phyloP scores from a whole-genome alignment of 2,888 invertebrate species.

The Agrilus mali region DNA sequence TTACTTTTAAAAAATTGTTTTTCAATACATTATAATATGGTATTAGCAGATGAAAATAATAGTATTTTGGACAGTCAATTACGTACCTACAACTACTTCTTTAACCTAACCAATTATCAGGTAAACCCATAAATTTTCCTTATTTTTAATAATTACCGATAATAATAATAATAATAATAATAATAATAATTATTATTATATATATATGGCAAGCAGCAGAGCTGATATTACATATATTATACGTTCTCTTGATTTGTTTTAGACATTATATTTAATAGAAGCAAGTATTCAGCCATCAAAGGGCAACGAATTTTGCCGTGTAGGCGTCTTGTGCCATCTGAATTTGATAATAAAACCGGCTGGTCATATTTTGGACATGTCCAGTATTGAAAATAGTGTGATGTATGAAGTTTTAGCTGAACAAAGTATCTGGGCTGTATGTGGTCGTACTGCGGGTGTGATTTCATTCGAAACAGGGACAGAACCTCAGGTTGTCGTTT shows the following conservation, averaged over 20 bases:
- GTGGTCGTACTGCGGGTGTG: conserved; percentile 78
- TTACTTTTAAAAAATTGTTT: conserved; percentile 49
- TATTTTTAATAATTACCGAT: not conserved
- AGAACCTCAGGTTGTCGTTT: conserved; percentile 57
- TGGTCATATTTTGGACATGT: conserved; percentile 14
- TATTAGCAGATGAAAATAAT: conserved; percentile 25
- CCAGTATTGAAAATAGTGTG: conserved; percentile 41
- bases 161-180: too few species aligned
- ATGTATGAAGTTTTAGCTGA: conserved; percentile 93
- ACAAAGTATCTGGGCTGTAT: conserved; percentile 86
- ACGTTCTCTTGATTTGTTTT: conserved; percentile 24
- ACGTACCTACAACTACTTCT: conserved; percentile 51
- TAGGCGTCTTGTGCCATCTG: conserved; percentile 77
- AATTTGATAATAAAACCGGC: conserved; percentile 52
- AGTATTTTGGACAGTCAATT: conserved; percentile 24
- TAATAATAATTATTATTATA: too few species aligned
- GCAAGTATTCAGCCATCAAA: conserved; percentile 68
- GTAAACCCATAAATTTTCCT: conserved; percentile 28
- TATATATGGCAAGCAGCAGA: too few species aligned
- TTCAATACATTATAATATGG: conserved; percentile 42
- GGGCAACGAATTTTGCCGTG: conserved; percentile 74
- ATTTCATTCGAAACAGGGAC: conserved; percentile 30
- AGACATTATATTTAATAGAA: conserved; percentile 72
- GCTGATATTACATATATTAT: too few species aligned
- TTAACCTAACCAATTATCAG: conserved; percentile 71